Conservation (phyloP, 2,113 vertebrate species). For the Grallaria varia region DNA sequence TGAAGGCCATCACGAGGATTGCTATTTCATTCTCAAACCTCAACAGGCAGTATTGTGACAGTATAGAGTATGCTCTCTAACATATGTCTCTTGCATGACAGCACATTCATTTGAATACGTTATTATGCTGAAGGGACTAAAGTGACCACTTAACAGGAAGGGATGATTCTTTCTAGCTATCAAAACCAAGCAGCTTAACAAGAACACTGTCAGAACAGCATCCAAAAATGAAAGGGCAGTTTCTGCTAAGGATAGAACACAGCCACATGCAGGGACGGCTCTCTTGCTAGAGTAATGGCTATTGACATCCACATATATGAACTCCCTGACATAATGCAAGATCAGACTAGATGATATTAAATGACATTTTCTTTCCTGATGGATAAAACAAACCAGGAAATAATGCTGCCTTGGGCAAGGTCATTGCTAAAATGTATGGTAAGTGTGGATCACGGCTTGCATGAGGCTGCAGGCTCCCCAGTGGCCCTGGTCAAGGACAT, state of each 20-base stretch:
- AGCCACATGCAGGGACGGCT: not conserved
- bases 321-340: not conserved
- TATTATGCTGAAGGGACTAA: conserved; percentile 1
- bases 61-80: not conserved
- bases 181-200: not conserved
- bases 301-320: not conserved
- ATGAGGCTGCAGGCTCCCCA: not conserved
- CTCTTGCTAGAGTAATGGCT: not conserved
- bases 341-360: not conserved
- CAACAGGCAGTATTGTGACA: not conserved
- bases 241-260: not conserved
- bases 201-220: not conserved
- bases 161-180: not conserved
- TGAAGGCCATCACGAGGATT: not conserved
- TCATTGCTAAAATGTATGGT: not conserved
- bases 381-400: not conserved
- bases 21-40: conserved; percentile 26
- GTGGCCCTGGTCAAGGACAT: rapidly evolving
- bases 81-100: conserved; percentile 8
- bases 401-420: not conserved
- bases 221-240: not conserved
- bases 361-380: not conserved
- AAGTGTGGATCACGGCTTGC: rapidly evolving
- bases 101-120: conserved; percentile 6
- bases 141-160: conserved; percentile 28